Evolutionary conservation across 2,888 invertebrate species (phyloP), one percentile per base, ranked within the genome.

Genomic region (Mimachlamys varia): DNA sequence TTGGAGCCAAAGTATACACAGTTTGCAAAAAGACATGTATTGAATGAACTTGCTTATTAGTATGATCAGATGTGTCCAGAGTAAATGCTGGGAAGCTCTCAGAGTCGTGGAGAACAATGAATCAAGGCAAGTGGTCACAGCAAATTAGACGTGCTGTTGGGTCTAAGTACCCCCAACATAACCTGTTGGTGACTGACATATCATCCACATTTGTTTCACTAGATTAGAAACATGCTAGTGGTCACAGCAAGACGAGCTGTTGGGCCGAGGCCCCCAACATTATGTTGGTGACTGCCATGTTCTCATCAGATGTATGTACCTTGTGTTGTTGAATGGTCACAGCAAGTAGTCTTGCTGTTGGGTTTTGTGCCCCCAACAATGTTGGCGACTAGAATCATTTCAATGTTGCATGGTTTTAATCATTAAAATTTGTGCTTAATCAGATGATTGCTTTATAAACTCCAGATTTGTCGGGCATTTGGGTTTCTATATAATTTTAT

Each of bases 141-240:
- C 88, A 90, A 53, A 22, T 53, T 88, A 58, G 44, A 44, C 37
- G 90, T 92, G 93, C 93, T 94, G 94, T 94, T 94, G 94, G 94
- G 94, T 92, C 89, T 89, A 33, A 55, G 37, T 88, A 90, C 93
- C 93, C 93, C 94, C 93, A 93, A 93, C 93, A 87, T 37, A 76
- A 88, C 50, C 89, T 89, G 93, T 93, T 93, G 93, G 93, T 89
- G 93, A 93, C 92, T 88, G 27, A 88, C 37, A 87, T 38, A 22
- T n/a, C 88, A 49, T 87, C 87, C 19, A 76, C 33, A 88, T 88
- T 50, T 27, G 53, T 58, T 55, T 87, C 44, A 87, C 50, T 90
- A 49, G 27, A 88, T 37, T n/a, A 33, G 50, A 22, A 49, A 44
- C 44, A 44, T 76, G 58, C 13, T 15, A 89, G 22, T 55, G 90